Conservation (phyloP, 2,888 invertebrate genomes). For the Xestia c-nigrum region DNA sequence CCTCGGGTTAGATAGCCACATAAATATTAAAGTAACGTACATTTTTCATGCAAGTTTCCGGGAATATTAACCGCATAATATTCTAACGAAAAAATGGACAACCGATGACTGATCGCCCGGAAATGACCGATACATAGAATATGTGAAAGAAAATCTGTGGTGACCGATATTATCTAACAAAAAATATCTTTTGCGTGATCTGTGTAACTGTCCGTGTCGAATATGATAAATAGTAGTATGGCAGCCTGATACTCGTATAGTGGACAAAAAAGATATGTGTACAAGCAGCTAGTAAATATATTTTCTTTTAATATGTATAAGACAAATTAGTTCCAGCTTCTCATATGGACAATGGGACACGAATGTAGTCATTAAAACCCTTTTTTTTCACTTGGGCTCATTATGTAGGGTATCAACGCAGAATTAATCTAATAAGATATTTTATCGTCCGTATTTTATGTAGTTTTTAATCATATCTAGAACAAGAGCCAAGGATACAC, state of each 20-base stretch:
- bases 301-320: background rate
- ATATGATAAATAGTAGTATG: slow-evolving; percentile 22
- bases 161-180: slow-evolving; percentile 28
- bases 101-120: slow-evolving; percentile 36
- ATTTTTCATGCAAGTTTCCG: background rate
- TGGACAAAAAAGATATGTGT: background rate
- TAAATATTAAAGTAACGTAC: no score
- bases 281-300: background rate
- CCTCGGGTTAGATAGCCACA: no score
- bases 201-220: slow-evolving; percentile 23
- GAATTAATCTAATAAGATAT: background rate
- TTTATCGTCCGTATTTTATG: background rate
- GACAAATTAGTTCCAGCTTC: background rate
- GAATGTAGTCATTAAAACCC: no score
- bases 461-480: background rate
- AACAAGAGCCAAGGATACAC: no score
- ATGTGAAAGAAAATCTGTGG: slow-evolving; percentile 35
- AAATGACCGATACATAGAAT: slow-evolving; percentile 20
- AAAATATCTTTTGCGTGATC: slow-evolving; percentile 28
- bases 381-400: background rate
- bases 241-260: background rate
- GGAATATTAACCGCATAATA: background rate
- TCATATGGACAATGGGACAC: background rate
- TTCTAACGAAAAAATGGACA: background rate
- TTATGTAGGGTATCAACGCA: background rate